These are phyloP conservation scores for Artibeus lituratus DNA, from an alignment of 2,797 vertebrate species.

Conservation along the genomic window DNA sequence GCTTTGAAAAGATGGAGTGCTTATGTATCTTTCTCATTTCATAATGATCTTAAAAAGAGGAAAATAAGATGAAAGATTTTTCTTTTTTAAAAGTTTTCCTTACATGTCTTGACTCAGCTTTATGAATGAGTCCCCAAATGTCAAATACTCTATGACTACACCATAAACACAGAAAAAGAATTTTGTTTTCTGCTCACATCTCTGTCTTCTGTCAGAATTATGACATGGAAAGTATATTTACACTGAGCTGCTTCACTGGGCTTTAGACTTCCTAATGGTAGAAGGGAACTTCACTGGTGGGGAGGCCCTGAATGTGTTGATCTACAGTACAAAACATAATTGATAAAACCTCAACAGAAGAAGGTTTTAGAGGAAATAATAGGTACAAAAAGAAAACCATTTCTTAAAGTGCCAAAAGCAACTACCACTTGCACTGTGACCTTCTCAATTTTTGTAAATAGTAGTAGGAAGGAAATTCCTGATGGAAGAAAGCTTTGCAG, in stretches of 20 bases:
- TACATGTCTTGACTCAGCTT: not conserved
- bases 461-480: conserved; percentile 35
- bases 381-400: conserved; percentile 50
- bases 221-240: not conserved
- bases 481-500: conserved; percentile 58
- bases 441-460: conserved; percentile 62
- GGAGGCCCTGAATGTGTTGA: not conserved
- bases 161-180: not conserved
- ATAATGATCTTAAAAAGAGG: not conserved
- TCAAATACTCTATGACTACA: not conserved
- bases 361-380: conserved; percentile 59
- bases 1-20: not conserved
- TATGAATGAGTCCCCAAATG: not conserved
- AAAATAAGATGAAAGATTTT: not conserved
- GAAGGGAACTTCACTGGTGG: not conserved
- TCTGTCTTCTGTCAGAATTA: not conserved
- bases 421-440: conserved; percentile 56
- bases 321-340: not conserved
- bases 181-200: not conserved
- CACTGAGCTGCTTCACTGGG: not conserved
- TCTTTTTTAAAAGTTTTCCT: not conserved
- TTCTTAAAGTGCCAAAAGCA: conserved; percentile 66
- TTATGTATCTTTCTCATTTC: not conserved
- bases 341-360: conserved; percentile 45
- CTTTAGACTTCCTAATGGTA: conserved; percentile 19